Evolutionary conservation across 2,113 vertebrate genomes (phyloP).

Genomic region (Campylorhamphus procurvoides): DNA sequence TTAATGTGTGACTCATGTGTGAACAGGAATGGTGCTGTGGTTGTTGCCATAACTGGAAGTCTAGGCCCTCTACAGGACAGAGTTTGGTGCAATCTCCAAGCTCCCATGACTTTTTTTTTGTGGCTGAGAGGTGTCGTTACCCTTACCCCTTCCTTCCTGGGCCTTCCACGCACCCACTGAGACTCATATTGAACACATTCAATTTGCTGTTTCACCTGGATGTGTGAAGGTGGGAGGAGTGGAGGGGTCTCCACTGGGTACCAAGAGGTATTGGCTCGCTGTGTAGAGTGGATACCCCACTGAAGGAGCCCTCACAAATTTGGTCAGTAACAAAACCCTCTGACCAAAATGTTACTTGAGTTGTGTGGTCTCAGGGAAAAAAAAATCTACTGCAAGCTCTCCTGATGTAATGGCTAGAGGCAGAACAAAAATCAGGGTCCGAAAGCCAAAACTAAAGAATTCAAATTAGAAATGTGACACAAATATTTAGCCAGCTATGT

Average conservation of each 20-base stretch:
- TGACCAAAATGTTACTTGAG: neutral
- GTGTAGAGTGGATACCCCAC: neutral
- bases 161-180: neutral
- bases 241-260: neutral
- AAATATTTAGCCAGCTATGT: conserved; percentile 46
- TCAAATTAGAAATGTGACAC: neutral
- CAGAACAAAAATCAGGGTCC: neutral
- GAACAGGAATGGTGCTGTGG: neutral
- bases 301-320: neutral
- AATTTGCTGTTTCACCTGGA: neutral
- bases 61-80: neutral
- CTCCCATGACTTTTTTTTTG: neutral
- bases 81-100: neutral
- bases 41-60: neutral
- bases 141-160: neutral
- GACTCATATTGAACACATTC: rapidly evolving
- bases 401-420: neutral
- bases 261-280: neutral
- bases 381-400: neutral
- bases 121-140: neutral
- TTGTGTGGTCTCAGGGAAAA: neutral
- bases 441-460: conserved; percentile 35
- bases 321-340: rapidly evolving
- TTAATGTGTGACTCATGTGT: rapidly evolving
- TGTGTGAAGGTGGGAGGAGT: neutral